Conservation (phyloP, 1,140 invertebrate genomes). For the Papilio glaucus region DNA sequence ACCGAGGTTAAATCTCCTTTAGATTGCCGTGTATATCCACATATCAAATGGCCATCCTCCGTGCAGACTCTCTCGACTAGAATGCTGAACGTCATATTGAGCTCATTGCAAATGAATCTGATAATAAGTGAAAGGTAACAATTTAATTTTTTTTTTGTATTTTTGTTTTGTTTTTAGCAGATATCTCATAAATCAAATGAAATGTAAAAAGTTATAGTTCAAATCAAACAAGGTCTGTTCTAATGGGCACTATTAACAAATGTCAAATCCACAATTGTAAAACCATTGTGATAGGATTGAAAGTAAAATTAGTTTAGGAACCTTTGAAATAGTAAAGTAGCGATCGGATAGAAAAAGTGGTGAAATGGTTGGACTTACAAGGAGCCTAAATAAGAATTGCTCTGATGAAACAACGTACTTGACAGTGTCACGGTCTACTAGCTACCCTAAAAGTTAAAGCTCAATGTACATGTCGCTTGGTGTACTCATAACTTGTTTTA, state of each 20-base stretch:
- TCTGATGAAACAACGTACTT: not conserved
- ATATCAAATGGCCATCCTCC: constrained; percentile 58
- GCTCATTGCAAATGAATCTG: constrained; percentile 57
- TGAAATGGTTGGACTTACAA: too few relatives aligned
- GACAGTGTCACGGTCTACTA: not conserved
- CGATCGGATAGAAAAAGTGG: not conserved
- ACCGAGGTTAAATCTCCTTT: constrained; percentile 40
- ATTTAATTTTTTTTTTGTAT: too few relatives aligned
- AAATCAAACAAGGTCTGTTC: not conserved
- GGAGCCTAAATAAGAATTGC: not conserved
- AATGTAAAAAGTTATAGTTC: too few relatives aligned
- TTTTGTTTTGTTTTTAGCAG: too few relatives aligned
- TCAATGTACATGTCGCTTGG: not conserved
- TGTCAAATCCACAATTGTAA: too few relatives aligned
- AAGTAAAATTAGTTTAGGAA: not conserved
- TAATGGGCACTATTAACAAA: too few relatives aligned
- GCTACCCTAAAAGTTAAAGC: not conserved
- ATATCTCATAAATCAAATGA: too few relatives aligned
- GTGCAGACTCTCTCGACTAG: constrained; percentile 46
- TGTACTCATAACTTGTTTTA: not conserved
- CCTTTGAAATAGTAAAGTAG: not conserved
- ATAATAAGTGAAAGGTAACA: constrained; percentile 63
- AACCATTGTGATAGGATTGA: not conserved
- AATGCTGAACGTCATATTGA: constrained; percentile 54
- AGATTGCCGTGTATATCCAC: constrained; percentile 61